Conservation (phyloP, 2,113 vertebrate genomes). For the Eclectus roratus region DNA sequence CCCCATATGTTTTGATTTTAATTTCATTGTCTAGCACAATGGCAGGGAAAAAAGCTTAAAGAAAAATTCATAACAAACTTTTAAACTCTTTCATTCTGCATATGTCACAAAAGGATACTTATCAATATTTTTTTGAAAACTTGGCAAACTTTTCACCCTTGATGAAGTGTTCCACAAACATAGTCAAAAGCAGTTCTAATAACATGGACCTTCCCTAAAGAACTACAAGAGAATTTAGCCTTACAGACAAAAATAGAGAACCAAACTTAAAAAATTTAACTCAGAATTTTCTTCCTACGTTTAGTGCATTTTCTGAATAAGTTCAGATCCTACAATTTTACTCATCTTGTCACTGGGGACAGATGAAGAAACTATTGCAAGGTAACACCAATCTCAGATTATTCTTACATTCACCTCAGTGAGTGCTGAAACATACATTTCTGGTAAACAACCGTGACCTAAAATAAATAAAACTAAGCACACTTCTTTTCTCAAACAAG, state of each 20-base stretch:
- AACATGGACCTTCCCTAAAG: not conserved
- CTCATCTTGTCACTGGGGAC: accelerated
- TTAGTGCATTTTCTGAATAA: not conserved
- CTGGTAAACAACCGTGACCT: not conserved
- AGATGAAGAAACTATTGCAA: not conserved
- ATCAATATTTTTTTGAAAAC: not conserved
- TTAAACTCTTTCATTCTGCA: not conserved
- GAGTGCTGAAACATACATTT: not conserved
- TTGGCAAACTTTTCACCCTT: not conserved
- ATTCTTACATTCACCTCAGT: not conserved
- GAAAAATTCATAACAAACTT: not conserved
- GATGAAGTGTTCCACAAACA: not conserved
- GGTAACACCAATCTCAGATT: not conserved
- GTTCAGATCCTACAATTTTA: not conserved
- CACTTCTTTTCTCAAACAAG: not conserved
- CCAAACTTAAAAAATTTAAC: not conserved
- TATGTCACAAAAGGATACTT: not conserved
- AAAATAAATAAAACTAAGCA: not conserved
- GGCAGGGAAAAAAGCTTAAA: accelerated
- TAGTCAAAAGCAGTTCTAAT: not conserved
- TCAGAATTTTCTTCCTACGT: not conserved
- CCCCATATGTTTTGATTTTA: not conserved
- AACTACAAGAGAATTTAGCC: not conserved
- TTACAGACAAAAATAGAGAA: not conserved
- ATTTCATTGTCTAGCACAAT: not conserved